A percentile compares a stretch with the other conserved stretches of the same genome.
These are phyloP conservation scores for Tinamus major DNA, from an alignment of 2,797 vertebrate species.

Conservation along the genomic window DNA sequence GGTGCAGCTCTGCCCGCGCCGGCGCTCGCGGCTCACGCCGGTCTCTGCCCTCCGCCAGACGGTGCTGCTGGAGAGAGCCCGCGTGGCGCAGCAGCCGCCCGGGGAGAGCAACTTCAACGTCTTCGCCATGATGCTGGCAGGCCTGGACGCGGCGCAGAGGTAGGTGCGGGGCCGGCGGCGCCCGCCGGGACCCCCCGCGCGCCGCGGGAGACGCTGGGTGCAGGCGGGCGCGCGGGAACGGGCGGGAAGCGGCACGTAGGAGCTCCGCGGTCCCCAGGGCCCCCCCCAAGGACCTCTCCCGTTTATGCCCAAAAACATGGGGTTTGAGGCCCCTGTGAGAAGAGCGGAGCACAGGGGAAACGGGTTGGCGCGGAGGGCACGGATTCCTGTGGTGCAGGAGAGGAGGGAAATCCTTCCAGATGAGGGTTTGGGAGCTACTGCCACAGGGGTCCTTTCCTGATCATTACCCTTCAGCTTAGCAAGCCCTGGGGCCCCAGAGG, in stretches of 20 bases:
- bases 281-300: accelerated
- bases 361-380: no score
- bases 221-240: background rate
- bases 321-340: background rate
- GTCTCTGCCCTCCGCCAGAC: conserved; percentile 79
- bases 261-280: background rate
- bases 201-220: background rate
- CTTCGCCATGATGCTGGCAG: conserved; percentile 91
- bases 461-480: no score
- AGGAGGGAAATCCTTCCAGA: background rate
- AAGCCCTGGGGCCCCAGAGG: no score
- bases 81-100: conserved; percentile 80
- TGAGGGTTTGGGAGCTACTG: no score
- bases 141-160: conserved; percentile 88
- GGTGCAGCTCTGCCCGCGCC: accelerated
- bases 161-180: background rate
- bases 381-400: background rate
- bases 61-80: conserved; percentile 90
- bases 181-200: no score
- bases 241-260: background rate
- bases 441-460: no score
- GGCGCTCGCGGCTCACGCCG: accelerated
- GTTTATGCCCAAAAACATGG: accelerated
- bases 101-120: conserved; percentile 91
- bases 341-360: background rate